Evolutionary conservation across 2,113 vertebrate species (phyloP), one percentile per base, ranked within the genome.

Genomic region (Halichoeres trimaculatus): DNA sequence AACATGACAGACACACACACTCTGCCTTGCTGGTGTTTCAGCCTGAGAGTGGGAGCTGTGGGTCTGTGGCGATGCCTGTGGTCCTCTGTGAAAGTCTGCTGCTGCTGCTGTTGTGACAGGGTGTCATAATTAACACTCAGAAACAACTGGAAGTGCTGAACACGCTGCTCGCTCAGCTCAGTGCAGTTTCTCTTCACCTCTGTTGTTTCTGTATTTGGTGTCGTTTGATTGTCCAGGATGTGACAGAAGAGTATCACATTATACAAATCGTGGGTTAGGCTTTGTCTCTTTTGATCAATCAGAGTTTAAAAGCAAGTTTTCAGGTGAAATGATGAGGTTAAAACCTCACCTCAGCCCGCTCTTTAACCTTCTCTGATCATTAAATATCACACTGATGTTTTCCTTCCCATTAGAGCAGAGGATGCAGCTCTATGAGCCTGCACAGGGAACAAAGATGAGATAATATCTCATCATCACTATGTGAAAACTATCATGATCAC

Each of bases 1-100:
- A 88, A 83, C 78, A 83, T 86, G 86, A 91, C 86, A 84, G 86
- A 75, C 70, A 59, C 65, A 43, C 1, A 13, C 5, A 17, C 65
- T 57, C 79, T 20, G 69, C 70, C 48, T 50, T 59, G 66, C 47
- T 63, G 73, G 59, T 26, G 50, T 62, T 36, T 17, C 58, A 76
- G 50, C 80, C 48, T 80, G 68, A 26, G 45, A 75, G 78, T 56
- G 52, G 82, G 82, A 40, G 82, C 74, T 76, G 61, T 53, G 66
- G 82, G 65, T 80, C 74, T 85, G 38, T 23, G 62, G 53, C 50
- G 34, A 51, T 22, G 76, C 72, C 70, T 56, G 51, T 16, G 50
- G 68, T 74, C 57, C 57, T 19, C 52, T 48, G 52, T 60, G 47
- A 78, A 51, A 65, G 60, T 72, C 61, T 43, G 22, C 70, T 41